Evolutionary conservation across 23 tunicate species (phyloP).

Genomic region (Trididemnum clinides): DNA sequence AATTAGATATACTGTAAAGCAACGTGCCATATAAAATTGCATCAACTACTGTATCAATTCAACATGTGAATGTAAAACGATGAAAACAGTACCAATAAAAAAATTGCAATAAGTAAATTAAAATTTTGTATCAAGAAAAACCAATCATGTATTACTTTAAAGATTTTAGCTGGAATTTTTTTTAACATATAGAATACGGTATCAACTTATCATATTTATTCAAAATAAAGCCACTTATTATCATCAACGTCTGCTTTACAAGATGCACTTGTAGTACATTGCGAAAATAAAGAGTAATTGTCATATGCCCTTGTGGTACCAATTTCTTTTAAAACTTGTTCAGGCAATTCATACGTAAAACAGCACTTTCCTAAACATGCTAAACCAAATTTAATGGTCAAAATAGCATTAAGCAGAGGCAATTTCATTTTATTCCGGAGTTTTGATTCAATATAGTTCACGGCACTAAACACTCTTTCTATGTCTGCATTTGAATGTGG

Average conservation of each 20-base stretch:
- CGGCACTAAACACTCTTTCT: too few species aligned
- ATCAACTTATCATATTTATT: neutral
- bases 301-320: neutral
- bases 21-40: too few species aligned
- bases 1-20: neutral
- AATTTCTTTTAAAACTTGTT: neutral
- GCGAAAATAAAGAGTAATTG: neutral
- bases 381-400: too few species aligned
- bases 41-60: too few species aligned
- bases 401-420: too few species aligned
- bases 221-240: neutral
- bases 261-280: neutral
- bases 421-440: neutral
- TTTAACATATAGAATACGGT: neutral
- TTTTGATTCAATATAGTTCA: neutral
- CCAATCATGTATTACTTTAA: neutral
- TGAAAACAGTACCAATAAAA: neutral
- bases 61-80: too few species aligned
- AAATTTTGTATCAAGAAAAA: neutral
- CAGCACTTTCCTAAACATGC: too few species aligned
- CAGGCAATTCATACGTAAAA: neutral
- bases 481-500: conserved; percentile 15
- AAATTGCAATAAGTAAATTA: neutral
- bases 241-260: neutral
- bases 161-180: neutral